Evolutionary conservation across 2,113 vertebrate species (phyloP).

Genomic region (Pipa parva): DNA sequence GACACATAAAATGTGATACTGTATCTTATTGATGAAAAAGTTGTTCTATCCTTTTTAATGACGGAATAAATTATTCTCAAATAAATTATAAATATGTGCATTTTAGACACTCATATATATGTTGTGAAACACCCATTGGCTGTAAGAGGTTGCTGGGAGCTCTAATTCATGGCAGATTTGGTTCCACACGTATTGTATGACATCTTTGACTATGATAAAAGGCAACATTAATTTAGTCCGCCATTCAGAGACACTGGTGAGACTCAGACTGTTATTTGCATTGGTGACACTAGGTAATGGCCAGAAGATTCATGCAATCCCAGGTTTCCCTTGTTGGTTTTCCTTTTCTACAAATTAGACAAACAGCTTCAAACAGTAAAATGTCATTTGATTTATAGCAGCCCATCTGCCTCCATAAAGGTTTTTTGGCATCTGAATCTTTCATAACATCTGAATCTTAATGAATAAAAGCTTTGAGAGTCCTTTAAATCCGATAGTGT

Average conservation of each 20-base stretch:
- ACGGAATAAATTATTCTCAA: too few species aligned
- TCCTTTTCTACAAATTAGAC: slow-evolving; percentile 51
- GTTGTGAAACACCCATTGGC: too few species aligned
- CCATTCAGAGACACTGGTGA: too few species aligned
- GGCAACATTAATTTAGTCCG: too few species aligned
- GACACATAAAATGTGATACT: background rate
- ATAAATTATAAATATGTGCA: too few species aligned
- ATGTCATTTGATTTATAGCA: slow-evolving; percentile 55
- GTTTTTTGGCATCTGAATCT: slow-evolving; percentile 45
- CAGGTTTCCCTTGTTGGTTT: slow-evolving; percentile 38
- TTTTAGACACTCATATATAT: too few species aligned
- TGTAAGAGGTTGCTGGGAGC: too few species aligned
- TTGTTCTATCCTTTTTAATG: background rate
- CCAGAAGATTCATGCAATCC: slow-evolving; percentile 41
- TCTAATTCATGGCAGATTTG: too few species aligned
- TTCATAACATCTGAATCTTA: slow-evolving; percentile 51
- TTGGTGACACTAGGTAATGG: slow-evolving; percentile 20
- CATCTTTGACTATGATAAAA: too few species aligned
- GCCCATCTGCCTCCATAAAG: slow-evolving; percentile 45
- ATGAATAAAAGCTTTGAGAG: slow-evolving; percentile 45
- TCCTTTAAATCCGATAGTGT: slow-evolving; percentile 43
- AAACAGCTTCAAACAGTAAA: slow-evolving; percentile 53
- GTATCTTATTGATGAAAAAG: background rate
- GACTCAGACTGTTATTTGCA: too few species aligned
- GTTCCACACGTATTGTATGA: too few species aligned